Evolutionary conservation across 2,888 invertebrate genomes (phyloP).

Genomic region (Drosophila pseudotakahashii): DNA sequence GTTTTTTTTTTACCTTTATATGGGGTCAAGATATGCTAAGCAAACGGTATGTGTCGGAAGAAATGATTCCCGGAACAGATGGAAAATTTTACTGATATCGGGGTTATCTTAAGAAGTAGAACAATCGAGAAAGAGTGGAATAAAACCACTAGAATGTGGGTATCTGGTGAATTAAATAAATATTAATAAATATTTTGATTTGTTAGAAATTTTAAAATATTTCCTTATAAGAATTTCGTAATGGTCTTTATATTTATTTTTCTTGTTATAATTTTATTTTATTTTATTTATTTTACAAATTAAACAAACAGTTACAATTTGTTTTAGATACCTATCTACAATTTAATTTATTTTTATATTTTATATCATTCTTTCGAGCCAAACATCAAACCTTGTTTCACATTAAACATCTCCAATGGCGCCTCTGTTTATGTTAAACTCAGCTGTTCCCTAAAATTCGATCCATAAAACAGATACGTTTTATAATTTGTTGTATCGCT

Average conservation of each 20-base stretch:
- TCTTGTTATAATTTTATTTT: no score
- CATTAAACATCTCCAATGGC: conserved; percentile 19
- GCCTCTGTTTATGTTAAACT: conserved; percentile 14
- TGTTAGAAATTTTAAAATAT: no score
- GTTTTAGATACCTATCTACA: neutral
- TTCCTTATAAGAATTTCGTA: no score
- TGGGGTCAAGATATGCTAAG: conserved; percentile 51
- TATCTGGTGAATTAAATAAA: neutral
- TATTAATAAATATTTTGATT: no score
- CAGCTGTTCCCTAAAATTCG: conserved; percentile 29
- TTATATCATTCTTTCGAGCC: neutral
- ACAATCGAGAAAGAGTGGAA: neutral
- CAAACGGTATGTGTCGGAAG: conserved; percentile 33
- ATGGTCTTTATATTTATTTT: no score
- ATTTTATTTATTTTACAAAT: no score
- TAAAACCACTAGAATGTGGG: neutral
- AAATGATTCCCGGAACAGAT: conserved; percentile 57
- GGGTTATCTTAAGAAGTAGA: conserved; percentile 3
- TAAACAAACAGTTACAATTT: no score
- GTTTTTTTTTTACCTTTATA: conserved; percentile 17
- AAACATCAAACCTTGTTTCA: conserved; percentile 1
- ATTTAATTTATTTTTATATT: neutral
- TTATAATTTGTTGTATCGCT: conserved; percentile 70
- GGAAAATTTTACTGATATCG: conserved; percentile 26
- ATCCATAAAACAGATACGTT: conserved; percentile 59